Evolutionary conservation across 2,888 invertebrate species (phyloP).

Genomic region (Platycnemis pennipes): DNA sequence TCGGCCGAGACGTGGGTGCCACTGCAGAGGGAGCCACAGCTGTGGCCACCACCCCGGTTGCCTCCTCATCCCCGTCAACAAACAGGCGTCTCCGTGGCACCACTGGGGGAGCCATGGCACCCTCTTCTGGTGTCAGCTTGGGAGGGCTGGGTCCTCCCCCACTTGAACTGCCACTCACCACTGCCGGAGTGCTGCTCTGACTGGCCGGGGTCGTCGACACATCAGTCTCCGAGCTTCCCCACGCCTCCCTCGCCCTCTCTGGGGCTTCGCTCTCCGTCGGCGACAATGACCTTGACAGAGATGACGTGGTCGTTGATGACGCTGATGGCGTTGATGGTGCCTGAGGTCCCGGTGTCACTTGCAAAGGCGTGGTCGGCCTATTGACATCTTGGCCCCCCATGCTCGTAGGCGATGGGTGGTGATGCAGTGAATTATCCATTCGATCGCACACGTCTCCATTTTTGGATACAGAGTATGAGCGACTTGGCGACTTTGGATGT

Average conservation of each 20-base stretch:
- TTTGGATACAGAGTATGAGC: background rate
- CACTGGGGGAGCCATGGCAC: constrained; percentile 68
- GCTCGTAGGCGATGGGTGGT: background rate
- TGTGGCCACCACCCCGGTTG: constrained; percentile 79
- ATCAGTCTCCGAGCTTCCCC: constrained; percentile 33
- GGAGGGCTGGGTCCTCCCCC: constrained; percentile 78
- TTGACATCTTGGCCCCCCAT: constrained; percentile 4
- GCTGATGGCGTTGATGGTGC: constrained; percentile 71
- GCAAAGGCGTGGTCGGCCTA: constrained; percentile 70
- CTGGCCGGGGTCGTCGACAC: background rate
- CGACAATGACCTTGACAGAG: constrained; percentile 36
- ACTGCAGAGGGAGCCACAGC: constrained; percentile 74
- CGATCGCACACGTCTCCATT: background rate
- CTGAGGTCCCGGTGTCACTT: constrained; percentile 69
- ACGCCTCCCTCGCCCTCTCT: constrained; percentile 2
- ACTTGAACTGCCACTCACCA: constrained; percentile 70
- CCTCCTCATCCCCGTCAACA: constrained; percentile 81
- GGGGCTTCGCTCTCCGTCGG: constrained; percentile 43
- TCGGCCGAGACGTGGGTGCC: constrained; percentile 76
- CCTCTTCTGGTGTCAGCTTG: constrained; percentile 79
- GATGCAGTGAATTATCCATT: background rate
- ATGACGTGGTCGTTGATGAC: constrained; percentile 71
- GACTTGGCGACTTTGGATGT: background rate
- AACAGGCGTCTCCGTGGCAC: constrained; percentile 79
- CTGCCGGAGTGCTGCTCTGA: background rate